These are phyloP conservation scores for Holacanthella duospinosa DNA, from an alignment of 2,888 invertebrate species.

Conservation along the genomic window DNA sequence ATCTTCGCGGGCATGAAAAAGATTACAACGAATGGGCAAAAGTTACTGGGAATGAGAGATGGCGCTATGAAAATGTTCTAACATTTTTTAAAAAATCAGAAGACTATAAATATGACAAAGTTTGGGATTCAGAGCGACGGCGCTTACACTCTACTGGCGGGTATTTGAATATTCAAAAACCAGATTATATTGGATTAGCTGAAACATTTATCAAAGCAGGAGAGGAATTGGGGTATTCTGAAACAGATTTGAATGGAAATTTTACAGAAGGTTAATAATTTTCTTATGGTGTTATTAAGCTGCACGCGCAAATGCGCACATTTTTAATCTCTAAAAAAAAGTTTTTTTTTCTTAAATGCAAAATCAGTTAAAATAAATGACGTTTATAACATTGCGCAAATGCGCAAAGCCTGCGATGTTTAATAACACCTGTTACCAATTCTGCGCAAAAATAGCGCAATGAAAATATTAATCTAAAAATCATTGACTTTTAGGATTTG, in stretches of 20 bases:
- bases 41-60: constrained; percentile 10
- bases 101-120: constrained; percentile 4
- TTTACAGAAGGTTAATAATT: constrained; percentile 13
- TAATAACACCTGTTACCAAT: too few species aligned
- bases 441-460: neutral
- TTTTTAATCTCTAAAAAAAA: too few species aligned
- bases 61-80: constrained; percentile 13
- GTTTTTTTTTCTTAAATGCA: too few species aligned
- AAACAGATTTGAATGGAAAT: constrained; percentile 16
- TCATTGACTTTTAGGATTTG: constrained; percentile 25
- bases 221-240: constrained; percentile 15
- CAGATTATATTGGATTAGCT: constrained; percentile 14
- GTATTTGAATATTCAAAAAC: constrained; percentile 2
- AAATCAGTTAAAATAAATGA: too few species aligned
- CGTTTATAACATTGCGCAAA: neutral
- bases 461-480: neutral
- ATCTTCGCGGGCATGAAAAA: constrained; percentile 7
- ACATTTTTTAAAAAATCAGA: constrained; percentile 11
- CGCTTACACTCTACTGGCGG: constrained; percentile 1
- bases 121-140: neutral
- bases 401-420: too few species aligned
- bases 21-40: constrained; percentile 14
- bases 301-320: neutral
- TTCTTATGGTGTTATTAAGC: neutral
- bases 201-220: constrained; percentile 16